Evolutionary conservation across 1,140 invertebrate species (phyloP).

Genomic region (Alviniconcha marisindica): DNA sequence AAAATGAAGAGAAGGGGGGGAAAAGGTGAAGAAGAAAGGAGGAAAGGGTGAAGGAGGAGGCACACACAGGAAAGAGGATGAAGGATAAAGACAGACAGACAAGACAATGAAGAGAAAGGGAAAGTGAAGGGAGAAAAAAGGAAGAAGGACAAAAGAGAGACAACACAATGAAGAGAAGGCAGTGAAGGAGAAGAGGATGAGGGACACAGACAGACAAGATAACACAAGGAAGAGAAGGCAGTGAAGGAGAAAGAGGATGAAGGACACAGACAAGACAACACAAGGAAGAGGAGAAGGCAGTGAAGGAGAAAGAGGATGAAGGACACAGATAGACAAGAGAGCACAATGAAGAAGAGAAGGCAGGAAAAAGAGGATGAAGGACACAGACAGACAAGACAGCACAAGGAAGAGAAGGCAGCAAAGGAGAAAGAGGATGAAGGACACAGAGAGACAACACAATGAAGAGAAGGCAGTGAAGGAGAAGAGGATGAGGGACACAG

Average conservation of each 20-base stretch:
- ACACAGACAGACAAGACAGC: background rate
- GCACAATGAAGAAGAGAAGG: background rate
- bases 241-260: conserved; percentile 24
- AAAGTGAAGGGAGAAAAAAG: background rate
- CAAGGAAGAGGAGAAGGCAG: background rate
- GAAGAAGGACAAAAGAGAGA: background rate
- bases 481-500: background rate
- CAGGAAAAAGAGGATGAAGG: background rate
- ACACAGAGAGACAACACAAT: too few relatives aligned
- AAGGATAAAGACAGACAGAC: background rate
- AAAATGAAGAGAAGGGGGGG: background rate
- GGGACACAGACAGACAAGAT: background rate
- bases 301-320: background rate
- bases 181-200: background rate
- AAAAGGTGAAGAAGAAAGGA: background rate
- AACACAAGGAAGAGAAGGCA: background rate
- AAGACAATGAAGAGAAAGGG: background rate
- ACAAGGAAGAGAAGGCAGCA: too few relatives aligned
- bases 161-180: background rate
- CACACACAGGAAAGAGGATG: background rate
- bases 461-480: background rate
- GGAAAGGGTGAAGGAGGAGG: background rate
- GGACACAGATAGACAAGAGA: background rate
- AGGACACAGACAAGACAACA: background rate
- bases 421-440: too few relatives aligned